Evolutionary conservation across 2,797 vertebrate species (phyloP).

Genomic region (Pogoniulus pusillus): DNA sequence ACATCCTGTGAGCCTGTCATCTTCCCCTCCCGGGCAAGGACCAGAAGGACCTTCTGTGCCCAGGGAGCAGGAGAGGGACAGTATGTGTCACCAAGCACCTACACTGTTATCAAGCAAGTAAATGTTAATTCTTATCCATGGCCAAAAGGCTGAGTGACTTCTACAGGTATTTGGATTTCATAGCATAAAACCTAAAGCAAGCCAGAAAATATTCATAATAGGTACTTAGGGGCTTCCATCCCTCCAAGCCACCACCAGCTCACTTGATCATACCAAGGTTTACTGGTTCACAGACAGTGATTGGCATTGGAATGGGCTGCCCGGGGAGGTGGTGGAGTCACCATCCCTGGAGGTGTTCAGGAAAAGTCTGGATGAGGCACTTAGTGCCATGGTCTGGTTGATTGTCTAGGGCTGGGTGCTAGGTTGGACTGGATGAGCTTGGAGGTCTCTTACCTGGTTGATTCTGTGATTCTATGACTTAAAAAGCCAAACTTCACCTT

Average conservation of each 20-base stretch:
- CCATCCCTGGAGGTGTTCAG: too few species aligned
- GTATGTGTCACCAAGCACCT: background rate
- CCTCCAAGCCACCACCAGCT: background rate
- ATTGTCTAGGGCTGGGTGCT: too few species aligned
- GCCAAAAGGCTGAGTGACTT: background rate
- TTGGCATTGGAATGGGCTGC: too few species aligned
- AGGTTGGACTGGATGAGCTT: too few species aligned
- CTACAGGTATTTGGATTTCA: background rate
- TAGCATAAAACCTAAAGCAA: background rate
- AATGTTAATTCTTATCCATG: background rate
- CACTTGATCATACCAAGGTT: background rate
- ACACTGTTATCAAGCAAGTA: background rate
- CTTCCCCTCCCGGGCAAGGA: background rate
- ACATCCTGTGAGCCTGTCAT: background rate
- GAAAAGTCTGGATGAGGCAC: too few species aligned
- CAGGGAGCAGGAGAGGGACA: background rate
- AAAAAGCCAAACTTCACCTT: background rate
- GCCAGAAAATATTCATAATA: background rate
- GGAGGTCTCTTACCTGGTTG: too few species aligned
- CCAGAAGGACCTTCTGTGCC: background rate
- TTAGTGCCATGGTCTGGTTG: too few species aligned
- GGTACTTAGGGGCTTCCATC: rapidly evolving
- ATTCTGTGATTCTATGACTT: too few species aligned
- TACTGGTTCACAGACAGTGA: too few species aligned
- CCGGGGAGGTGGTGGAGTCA: too few species aligned